A percentile compares a stretch with the other conserved stretches of the same genome.
phyloP scores from a whole-genome alignment of 2,113 vertebrate species.

The Bolborhynchus lineola region DNA sequence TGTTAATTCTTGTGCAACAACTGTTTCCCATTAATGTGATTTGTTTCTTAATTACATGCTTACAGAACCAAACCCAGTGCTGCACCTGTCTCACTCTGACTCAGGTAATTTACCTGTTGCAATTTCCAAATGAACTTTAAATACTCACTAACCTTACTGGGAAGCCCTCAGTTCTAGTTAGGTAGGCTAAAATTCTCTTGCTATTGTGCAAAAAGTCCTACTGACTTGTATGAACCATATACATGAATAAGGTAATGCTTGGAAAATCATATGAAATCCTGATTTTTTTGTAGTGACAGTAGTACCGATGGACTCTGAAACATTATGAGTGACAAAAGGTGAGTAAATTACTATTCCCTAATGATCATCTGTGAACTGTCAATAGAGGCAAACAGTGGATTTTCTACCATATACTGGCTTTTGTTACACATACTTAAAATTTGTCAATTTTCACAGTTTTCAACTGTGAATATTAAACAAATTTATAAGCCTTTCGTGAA shows the following conservation, averaged over 20 bases:
- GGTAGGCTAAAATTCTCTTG: not conserved
- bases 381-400: not conserved
- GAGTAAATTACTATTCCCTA: not conserved
- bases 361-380: not conserved
- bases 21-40: not conserved
- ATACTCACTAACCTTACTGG: not conserved
- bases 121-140: not conserved
- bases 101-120: constrained; percentile 18
- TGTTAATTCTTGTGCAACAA: not conserved
- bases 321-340: not conserved
- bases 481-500: not conserved
- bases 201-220: not conserved
- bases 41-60: constrained; percentile 7
- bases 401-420: not conserved
- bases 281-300: not conserved
- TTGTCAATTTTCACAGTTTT: not conserved
- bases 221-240: not conserved
- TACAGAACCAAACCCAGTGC: constrained; percentile 21
- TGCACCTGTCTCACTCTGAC: constrained; percentile 30
- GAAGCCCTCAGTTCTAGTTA: not conserved
- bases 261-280: not conserved
- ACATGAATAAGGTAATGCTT: not conserved
- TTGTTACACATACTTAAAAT: not conserved
- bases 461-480: not conserved
- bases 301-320: not conserved